A percentile compares a stretch with the other conserved stretches of the same genome.
These are phyloP conservation scores for Craseonycteris thonglongyai DNA, from an alignment of 2,113 vertebrate genomes.

Conservation along the genomic window DNA sequence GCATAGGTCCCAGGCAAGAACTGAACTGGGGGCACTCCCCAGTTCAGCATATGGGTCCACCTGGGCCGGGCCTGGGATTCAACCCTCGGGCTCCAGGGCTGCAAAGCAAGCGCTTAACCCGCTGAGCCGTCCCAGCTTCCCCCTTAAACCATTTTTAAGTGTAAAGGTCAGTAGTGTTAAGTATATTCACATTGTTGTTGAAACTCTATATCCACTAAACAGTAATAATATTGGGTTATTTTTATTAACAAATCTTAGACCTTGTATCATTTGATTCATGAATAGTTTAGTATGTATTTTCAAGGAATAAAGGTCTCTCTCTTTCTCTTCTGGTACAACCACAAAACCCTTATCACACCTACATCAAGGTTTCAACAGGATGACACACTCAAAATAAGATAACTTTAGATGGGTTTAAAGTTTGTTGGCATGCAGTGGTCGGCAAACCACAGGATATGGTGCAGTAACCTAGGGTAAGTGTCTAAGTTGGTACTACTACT, in stretches of 20 bases:
- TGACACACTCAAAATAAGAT: background rate
- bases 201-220: background rate
- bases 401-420: background rate
- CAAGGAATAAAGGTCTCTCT: background rate
- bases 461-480: background rate
- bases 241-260: conserved; percentile 7
- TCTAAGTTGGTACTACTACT: background rate
- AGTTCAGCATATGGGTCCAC: no score
- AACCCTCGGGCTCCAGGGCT: no score
- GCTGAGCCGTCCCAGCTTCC: no score
- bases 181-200: background rate
- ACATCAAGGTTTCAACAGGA: background rate
- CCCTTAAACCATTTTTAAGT: background rate
- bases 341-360: background rate
- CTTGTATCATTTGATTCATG: background rate
- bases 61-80: no score
- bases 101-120: no score
- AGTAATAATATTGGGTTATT: background rate
- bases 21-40: no score
- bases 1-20: no score
- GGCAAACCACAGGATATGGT: background rate
- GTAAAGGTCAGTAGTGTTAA: background rate
- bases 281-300: background rate
- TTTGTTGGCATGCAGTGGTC: background rate
- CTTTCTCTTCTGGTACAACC: background rate